These are phyloP conservation scores for Pipistrellus nathusii DNA, from an alignment of 2,797 vertebrate species.

Conservation along the genomic window DNA sequence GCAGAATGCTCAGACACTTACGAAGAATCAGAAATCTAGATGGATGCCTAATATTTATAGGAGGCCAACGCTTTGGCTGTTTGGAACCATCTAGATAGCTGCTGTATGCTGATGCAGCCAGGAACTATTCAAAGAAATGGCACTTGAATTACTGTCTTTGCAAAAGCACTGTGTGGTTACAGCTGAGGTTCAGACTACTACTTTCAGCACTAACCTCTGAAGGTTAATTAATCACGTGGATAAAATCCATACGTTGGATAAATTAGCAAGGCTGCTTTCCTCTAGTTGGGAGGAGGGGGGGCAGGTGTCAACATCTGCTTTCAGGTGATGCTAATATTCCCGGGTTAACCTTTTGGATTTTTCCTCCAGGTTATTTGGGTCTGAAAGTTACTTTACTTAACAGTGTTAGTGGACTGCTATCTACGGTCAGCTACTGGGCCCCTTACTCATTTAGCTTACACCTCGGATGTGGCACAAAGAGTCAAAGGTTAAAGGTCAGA, in stretches of 20 bases:
- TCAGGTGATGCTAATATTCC: not conserved
- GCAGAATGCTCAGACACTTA: not conserved
- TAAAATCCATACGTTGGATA: not conserved
- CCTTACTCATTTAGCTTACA: not conserved
- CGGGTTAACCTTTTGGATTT: not conserved
- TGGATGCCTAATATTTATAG: not conserved
- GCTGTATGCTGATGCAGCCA: not conserved
- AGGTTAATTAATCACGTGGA: not conserved
- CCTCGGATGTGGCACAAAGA: not conserved
- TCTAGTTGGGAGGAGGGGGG: not conserved
- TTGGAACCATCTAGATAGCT: not conserved
- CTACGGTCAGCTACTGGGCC: not conserved
- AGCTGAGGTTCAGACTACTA: not conserved
- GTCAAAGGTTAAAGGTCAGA: not conserved
- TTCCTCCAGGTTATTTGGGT: not conserved
- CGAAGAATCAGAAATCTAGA: not conserved
- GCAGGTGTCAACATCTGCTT: not conserved
- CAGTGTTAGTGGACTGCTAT: not conserved
- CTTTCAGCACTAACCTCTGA: not conserved
- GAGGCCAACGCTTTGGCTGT: not conserved
- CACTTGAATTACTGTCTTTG: not conserved
- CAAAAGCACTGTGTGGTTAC: not conserved
- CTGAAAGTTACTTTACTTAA: conserved; percentile 2
- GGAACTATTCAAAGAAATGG: not conserved
- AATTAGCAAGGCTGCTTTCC: not conserved